phyloP scores from a whole-genome alignment of 1,140 invertebrate genomes.

The Diorhabda elongata region DNA sequence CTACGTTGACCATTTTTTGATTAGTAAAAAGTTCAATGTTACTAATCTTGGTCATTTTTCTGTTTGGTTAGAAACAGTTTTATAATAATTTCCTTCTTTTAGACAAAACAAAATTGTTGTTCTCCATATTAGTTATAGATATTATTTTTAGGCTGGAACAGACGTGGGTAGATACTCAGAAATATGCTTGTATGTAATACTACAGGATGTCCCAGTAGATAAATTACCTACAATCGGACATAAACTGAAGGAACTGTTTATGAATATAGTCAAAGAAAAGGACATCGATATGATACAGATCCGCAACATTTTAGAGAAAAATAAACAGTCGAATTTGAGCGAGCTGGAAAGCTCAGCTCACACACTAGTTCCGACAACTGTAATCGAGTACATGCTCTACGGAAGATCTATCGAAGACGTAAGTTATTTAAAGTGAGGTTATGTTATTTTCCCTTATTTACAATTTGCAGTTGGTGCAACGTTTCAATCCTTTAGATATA shows the following conservation, averaged over 20 bases:
- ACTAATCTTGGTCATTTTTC: too few relatives aligned
- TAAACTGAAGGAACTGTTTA: constrained; percentile 57
- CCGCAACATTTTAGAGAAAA: constrained; percentile 65
- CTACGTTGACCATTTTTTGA: too few relatives aligned
- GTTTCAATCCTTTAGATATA: constrained; percentile 67
- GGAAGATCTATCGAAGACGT: constrained; percentile 71
- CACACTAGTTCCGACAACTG: constrained; percentile 65
- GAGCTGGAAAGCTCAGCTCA: constrained; percentile 73
- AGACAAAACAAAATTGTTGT: too few relatives aligned
- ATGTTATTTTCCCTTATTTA: too few relatives aligned
- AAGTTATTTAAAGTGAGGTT: constrained; percentile 40
- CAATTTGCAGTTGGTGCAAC: constrained; percentile 59
- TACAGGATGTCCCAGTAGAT: constrained; percentile 71
- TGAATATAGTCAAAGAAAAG: constrained; percentile 50
- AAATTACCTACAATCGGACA: constrained; percentile 63
- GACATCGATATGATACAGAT: constrained; percentile 74
- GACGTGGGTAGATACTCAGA: constrained; percentile 68
- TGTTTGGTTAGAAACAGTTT: too few relatives aligned
- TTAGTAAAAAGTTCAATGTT: too few relatives aligned
- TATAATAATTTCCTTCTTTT: too few relatives aligned
- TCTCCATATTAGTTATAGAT: not conserved
- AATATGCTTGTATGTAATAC: constrained; percentile 63
- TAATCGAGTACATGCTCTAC: constrained; percentile 81
- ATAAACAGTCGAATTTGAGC: constrained; percentile 67
- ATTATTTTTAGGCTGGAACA: constrained; percentile 58